These are phyloP conservation scores for Sylvilagus bachmani DNA, from an alignment of 2,113 vertebrate genomes.

Conservation along the genomic window DNA sequence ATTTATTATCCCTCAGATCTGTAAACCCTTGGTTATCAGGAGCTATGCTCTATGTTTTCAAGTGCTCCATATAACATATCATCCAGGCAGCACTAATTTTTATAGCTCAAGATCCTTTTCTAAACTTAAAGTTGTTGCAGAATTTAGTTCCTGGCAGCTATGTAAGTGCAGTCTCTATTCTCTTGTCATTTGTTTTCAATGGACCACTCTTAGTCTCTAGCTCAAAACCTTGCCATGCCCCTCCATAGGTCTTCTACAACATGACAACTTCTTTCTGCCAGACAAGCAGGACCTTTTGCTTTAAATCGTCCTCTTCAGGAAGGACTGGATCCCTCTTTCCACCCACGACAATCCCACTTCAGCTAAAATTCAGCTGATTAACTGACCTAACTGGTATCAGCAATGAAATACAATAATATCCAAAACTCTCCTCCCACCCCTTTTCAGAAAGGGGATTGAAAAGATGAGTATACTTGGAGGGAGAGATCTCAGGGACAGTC, in stretches of 20 bases:
- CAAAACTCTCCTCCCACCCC: neutral
- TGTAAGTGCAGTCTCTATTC: neutral
- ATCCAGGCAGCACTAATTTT: neutral
- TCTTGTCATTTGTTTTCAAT: neutral
- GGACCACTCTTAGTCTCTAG: neutral
- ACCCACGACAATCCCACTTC: neutral
- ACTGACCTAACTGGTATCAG: neutral
- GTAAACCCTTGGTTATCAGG: neutral
- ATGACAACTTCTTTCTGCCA: neutral
- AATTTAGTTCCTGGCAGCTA: neutral
- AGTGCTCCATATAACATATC: neutral
- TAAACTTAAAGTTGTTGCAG: neutral
- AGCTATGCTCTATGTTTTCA: neutral
- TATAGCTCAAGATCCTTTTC: neutral
- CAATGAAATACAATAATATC: constrained; percentile 20
- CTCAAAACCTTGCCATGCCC: accelerated
- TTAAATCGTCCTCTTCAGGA: neutral
- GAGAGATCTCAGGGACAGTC: neutral
- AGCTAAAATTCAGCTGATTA: neutral
- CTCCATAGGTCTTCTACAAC: neutral
- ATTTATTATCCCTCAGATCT: neutral
- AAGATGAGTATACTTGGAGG: neutral
- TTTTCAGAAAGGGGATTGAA: neutral
- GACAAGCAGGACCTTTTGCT: neutral
- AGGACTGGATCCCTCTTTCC: neutral